Evolutionary conservation across 1,140 invertebrate genomes (phyloP).

Genomic region (Heliconius melpomene): DNA sequence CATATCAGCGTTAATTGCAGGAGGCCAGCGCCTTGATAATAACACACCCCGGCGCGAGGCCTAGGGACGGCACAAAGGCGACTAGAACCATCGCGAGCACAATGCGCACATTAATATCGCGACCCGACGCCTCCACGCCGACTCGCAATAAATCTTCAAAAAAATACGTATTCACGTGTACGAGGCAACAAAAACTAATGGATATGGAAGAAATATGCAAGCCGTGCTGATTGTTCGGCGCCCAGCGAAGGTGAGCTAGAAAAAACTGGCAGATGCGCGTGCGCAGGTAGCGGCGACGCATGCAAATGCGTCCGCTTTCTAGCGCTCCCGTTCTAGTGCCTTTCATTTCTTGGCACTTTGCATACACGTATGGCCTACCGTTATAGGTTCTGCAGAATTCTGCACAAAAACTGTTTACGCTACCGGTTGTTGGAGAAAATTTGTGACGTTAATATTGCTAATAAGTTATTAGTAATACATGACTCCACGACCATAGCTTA

Average conservation of each 20-base stretch:
- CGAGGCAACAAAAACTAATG: conserved; percentile 56
- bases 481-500: background rate
- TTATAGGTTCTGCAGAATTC: conserved; percentile 30
- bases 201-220: conserved; percentile 56
- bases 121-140: conserved; percentile 20
- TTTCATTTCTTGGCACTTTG: conserved; percentile 29
- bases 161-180: conserved; percentile 52
- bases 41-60: background rate
- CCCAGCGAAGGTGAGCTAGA: conserved; percentile 42
- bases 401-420: conserved; percentile 25
- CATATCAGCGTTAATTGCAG: conserved; percentile 37
- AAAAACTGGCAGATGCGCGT: conserved; percentile 46
- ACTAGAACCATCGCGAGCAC: conserved; percentile 20
- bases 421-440: conserved; percentile 18
- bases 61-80: conserved; percentile 21
- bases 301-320: conserved; percentile 54
- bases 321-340: conserved; percentile 19
- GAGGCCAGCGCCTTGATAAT: conserved; percentile 21
- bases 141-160: conserved; percentile 55
- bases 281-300: conserved; percentile 59
- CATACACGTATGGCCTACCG: conserved; percentile 34
- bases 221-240: conserved; percentile 51
- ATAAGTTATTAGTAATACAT: background rate
- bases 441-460: conserved; percentile 10
- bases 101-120: conserved; percentile 29